Conservation (phyloP, 2,797 vertebrate genomes). For the Sternarchorhynchus goeldii region DNA sequence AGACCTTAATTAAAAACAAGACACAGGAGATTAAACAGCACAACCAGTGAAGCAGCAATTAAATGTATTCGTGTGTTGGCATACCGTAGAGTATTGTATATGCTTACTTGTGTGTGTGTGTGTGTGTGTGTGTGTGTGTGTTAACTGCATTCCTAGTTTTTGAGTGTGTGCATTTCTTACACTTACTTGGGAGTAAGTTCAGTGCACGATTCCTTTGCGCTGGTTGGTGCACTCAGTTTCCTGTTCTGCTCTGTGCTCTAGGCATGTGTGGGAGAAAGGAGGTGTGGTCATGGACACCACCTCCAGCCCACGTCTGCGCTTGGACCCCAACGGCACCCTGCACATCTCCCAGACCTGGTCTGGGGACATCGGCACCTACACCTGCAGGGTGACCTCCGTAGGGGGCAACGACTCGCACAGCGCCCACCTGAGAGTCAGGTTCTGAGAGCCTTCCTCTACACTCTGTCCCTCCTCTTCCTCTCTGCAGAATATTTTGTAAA, state of each 20-base stretch:
- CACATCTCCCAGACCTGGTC: conserved; percentile 99
- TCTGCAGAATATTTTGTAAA: not conserved
- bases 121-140: conserved; percentile 34
- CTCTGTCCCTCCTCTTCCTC: conserved; percentile 51
- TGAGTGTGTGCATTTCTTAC: conserved; percentile 38
- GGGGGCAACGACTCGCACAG: conserved; percentile 93
- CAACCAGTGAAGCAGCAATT: conserved; percentile 73
- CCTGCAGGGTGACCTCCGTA: conserved; percentile 88
- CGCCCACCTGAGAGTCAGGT: conserved; percentile 94
- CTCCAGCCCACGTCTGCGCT: conserved; percentile 78
- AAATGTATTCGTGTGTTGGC: conserved; percentile 58
- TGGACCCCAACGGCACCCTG: conserved; percentile 85
- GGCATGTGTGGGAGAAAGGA: conserved; percentile 93
- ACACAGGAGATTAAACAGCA: conserved; percentile 76
- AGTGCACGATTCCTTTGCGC: too few relatives aligned
- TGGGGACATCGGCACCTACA: conserved; percentile 94
- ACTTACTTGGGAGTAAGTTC: not conserved
- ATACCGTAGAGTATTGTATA: conserved; percentile 38
- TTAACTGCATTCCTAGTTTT: conserved; percentile 9
- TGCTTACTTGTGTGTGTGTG: conserved; percentile 24
- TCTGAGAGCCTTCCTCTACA: conserved; percentile 1
- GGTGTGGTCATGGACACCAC: conserved; percentile 76
- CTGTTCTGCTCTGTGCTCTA: conserved; percentile 56
- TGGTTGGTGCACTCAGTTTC: not conserved
- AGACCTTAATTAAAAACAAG: conserved; percentile 81